Evolutionary conservation across 2,888 invertebrate species (phyloP).

Genomic region (Caenorhabditis plicata): DNA sequence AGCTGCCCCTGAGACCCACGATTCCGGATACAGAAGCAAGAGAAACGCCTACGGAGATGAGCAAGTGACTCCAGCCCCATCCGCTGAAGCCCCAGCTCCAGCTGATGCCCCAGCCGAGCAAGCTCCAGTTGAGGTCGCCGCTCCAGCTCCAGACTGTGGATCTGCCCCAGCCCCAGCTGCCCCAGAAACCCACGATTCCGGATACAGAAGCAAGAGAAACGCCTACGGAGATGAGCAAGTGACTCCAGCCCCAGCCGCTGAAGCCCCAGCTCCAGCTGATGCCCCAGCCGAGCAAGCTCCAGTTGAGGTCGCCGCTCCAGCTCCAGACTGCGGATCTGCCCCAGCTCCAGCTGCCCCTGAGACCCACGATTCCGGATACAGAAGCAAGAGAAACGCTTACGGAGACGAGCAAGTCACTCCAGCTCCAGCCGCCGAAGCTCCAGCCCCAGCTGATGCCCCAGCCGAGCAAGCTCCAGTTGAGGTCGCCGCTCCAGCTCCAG

Average conservation of each 20-base stretch:
- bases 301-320: constrained; percentile 14
- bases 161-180: constrained; percentile 4
- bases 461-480: constrained; percentile 16
- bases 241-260: constrained; percentile 30
- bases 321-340: constrained; percentile 3
- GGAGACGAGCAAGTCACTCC: too few relatives aligned
- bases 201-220: constrained; percentile 41
- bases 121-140: constrained; percentile 6
- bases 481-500: constrained; percentile 10
- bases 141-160: neutral
- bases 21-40: too few relatives aligned
- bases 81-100: constrained; percentile 13
- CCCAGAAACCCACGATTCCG: constrained; percentile 15
- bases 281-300: constrained; percentile 11
- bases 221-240: constrained; percentile 44
- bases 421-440: constrained; percentile 14
- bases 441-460: constrained; percentile 12
- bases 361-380: constrained; percentile 7
- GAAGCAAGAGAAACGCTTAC: too few relatives aligned
- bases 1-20: too few relatives aligned
- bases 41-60: constrained; percentile 49
- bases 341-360: constrained; percentile 16
- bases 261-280: constrained; percentile 20
- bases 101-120: constrained; percentile 11
- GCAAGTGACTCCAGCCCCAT: constrained; percentile 35